Conservation (phyloP, 2,113 vertebrate species). For the Gallinago jamesoni region DNA sequence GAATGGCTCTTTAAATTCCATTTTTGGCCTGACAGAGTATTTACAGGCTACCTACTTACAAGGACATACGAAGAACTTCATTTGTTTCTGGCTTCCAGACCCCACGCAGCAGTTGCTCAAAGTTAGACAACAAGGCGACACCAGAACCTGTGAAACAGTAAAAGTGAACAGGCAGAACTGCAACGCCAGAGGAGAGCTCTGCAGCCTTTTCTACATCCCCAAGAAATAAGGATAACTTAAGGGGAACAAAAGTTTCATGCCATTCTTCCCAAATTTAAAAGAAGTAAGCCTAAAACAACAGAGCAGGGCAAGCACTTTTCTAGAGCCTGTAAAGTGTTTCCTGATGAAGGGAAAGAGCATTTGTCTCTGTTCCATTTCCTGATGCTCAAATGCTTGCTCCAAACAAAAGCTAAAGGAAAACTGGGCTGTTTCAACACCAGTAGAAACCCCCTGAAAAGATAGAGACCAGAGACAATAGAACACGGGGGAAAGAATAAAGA, state of each 20-base stretch:
- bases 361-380: neutral
- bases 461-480: neutral
- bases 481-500: neutral
- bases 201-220: neutral
- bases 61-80: constrained; percentile 95
- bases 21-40: neutral
- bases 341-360: neutral
- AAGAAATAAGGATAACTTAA: neutral
- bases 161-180: neutral
- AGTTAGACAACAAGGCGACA: constrained; percentile 92
- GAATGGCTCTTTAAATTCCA: neutral
- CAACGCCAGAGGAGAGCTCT: neutral
- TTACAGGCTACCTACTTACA: constrained; percentile 82
- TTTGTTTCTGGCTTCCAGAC: constrained; percentile 96
- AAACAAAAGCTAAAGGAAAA: neutral
- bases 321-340: neutral
- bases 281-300: neutral
- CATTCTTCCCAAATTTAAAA: neutral
- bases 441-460: neutral
- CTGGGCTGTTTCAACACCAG: neutral
- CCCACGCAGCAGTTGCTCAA: constrained; percentile 94
- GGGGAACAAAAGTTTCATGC: neutral
- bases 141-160: constrained; percentile 83
- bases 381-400: neutral
- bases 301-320: neutral